Evolutionary conservation across 2,113 vertebrate species (phyloP), one percentile per base, ranked within the genome.

Genomic region (Eurystomus gularis): DNA sequence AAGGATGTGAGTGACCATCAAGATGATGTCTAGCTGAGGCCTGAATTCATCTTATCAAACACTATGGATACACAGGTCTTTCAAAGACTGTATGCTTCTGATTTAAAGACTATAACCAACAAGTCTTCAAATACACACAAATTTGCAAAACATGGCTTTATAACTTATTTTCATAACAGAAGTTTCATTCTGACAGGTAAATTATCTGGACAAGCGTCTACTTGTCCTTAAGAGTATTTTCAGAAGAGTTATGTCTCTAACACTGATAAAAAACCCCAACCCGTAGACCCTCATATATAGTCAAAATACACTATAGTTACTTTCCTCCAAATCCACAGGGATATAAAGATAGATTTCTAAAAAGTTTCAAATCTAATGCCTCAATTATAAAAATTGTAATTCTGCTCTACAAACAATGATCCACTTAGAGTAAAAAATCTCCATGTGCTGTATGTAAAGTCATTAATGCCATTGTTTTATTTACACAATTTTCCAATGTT

Each of bases 211-310:
- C 37, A 69, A 29, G 10, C 19, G 4, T 54, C 51, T 71, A 64
- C 26, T 12, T 31, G 35, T 37, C 29, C 64, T 81, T 57, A 44
- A 9, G 11, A 75, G 13, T 39, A 82, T 60, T 83, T 88, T 70
- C 52, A 71, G 35, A 31, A 61, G 37, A 46, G 16, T 40, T 46
- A 70, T 3, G 11, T 16, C 46, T 93, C 71, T 33, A 77, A 86
- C 90, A 81, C 8, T 10, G 9, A 37, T 48, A 61, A 72, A 33
- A 54, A 35, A 2, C 2, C 29, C 29, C 37, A 77, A 46, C 6
- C 29, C 1, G 1, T 0, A 88, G 26, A 71, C 10, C 10, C 14
- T 82, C 29, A 11, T 3, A 17, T 35, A 31, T 2, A 89, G 29
- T 68, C 13, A 78, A 82, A 92, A 71, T 13, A 68, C 0, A 84